Evolutionary conservation across 2,797 vertebrate species (phyloP), one percentile per base, ranked within the genome.

Genomic region (Microctenopoma lineatum): DNA sequence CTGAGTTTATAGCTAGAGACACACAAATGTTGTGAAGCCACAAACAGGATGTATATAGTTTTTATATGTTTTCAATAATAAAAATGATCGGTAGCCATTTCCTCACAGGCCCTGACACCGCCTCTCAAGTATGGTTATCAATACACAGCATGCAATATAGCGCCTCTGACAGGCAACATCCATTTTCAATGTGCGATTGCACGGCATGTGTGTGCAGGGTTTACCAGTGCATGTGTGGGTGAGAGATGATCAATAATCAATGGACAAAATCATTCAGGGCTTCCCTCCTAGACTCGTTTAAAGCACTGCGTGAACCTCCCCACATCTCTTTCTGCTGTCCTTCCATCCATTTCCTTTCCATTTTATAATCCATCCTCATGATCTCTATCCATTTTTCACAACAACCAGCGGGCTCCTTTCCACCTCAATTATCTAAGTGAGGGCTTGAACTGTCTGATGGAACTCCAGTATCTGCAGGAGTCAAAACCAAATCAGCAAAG

Each of bases 181-280:
- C 68, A 72, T 81, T 76, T 83, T 32, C 68, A 75, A 15, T 54
- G 60, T 64, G 66, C 11, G 55, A 66, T 59, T 66, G 52, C 69
- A 38, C 16, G 3, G 46, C 51, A n/a, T 54, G 51, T 53, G 73
- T 51, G 50, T 56, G 61, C 34, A 10, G 21, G 69, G 62, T 59
- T 62, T 64, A 74, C 66, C 41, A 15, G 53, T 61, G 70, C 51
- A 75, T 74, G 74, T 59, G 81, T 59, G 80, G 68, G 77, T 47
- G 75, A 68, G 80, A 76, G 81, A 91, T 90, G 89, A 90, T 89
- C 87, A 93, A 89, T 90, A 92, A 93, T 92, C 92, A 82, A 92
- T 93, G 51, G 12, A 69, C 56, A 56, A 83, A 85, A 87, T 90
- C 84, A 75, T 80, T 90, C 50, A 84, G 75, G 69, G 52, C 66